A percentile compares a stretch with the other conserved stretches of the same genome.
phyloP scores from a whole-genome alignment of 2,797 vertebrate genomes.

The Carcharodon carcharias region DNA sequence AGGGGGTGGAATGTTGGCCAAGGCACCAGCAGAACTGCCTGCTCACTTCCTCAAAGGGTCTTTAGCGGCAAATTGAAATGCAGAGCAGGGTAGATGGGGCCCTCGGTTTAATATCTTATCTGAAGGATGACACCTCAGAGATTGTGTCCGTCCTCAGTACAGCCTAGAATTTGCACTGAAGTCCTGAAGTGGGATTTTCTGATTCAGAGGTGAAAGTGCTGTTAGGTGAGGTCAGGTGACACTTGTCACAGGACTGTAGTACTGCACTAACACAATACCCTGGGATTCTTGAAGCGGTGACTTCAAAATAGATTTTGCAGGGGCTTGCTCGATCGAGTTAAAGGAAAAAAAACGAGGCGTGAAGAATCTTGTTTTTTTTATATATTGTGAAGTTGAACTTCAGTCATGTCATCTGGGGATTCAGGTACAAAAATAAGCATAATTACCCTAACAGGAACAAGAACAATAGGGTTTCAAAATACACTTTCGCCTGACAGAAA shows the following conservation, averaged over 20 bases:
- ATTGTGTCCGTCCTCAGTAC: neutral
- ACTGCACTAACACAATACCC: neutral
- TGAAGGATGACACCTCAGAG: neutral
- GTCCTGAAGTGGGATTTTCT: neutral
- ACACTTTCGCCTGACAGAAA: constrained; percentile 9
- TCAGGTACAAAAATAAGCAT: constrained; percentile 8
- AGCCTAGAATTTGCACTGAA: neutral
- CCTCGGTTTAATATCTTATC: neutral
- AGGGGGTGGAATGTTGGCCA: neutral
- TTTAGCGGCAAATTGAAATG: neutral
- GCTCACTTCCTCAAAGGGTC: neutral
- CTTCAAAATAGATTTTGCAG: neutral
- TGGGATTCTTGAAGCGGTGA: neutral
- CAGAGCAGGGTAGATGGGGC: neutral
- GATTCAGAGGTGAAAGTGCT: neutral
- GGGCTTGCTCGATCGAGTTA: neutral
- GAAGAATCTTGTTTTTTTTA: neutral
- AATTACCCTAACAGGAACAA: constrained; percentile 14
- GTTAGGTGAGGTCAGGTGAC: neutral
- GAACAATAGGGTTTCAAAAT: constrained; percentile 18
- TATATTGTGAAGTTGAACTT: constrained; percentile 7
- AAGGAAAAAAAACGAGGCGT: neutral
- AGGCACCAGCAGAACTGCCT: neutral
- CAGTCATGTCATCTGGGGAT: constrained; percentile 10
- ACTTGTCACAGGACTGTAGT: no score